These are phyloP conservation scores for Tympanuchus pallidicinctus DNA, from an alignment of 2,113 vertebrate species.

Conservation along the genomic window DNA sequence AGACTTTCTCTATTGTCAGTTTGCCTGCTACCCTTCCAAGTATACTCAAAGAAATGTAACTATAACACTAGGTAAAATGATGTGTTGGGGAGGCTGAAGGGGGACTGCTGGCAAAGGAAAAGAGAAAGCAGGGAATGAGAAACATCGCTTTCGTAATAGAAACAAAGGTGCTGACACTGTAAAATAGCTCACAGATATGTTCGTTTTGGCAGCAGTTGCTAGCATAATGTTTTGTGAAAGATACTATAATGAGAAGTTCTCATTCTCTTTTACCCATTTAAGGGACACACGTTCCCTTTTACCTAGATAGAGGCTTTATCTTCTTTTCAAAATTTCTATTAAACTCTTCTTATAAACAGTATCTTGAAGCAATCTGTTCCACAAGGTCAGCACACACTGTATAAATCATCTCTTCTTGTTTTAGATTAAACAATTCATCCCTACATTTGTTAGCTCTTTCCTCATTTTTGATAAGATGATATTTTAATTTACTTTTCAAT, in stretches of 20 bases:
- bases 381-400: neutral
- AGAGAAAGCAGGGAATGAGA: neutral
- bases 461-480: neutral
- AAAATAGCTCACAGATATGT: neutral
- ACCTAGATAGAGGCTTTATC: neutral
- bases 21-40: neutral
- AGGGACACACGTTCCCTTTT: neutral
- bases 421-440: neutral
- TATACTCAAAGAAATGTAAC: neutral
- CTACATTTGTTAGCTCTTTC: neutral
- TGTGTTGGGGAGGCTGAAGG: neutral
- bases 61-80: neutral
- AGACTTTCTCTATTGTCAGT: neutral
- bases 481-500: slow-evolving; percentile 23
- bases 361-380: neutral
- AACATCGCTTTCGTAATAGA: neutral
- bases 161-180: neutral
- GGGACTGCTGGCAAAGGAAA: neutral
- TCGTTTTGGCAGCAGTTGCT: neutral
- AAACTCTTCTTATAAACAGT: neutral
- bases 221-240: neutral
- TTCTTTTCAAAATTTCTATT: neutral
- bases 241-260: neutral
- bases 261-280: neutral
- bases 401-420: neutral